Conservation (phyloP, 2,113 vertebrate species). For the Apistogramma diplotaenia region DNA sequence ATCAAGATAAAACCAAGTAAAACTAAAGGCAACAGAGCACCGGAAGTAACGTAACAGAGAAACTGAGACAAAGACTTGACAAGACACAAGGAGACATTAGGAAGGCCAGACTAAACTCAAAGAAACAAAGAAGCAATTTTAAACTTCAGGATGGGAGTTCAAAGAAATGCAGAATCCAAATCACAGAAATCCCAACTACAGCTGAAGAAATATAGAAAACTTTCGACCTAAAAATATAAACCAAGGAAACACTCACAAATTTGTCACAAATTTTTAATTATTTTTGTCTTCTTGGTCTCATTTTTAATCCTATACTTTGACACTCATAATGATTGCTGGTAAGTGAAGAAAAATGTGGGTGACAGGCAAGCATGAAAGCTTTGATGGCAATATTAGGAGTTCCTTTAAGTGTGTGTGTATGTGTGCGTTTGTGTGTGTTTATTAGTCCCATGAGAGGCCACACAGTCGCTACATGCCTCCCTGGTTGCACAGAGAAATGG, state of each 20-base stretch:
- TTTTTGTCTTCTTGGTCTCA: neutral
- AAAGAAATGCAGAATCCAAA: neutral
- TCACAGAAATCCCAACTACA: neutral
- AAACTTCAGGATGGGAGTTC: neutral
- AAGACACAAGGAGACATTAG: neutral
- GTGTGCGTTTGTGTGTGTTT: neutral
- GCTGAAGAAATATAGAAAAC: neutral
- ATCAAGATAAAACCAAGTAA: neutral
- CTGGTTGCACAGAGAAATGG: slow-evolving; percentile 40
- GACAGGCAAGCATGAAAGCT: slow-evolving; percentile 36
- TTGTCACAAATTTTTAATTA: neutral
- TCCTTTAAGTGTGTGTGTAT: neutral
- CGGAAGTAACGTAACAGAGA: too few species aligned
- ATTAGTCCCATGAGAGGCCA: slow-evolving; percentile 53
- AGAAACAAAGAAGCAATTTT: neutral
- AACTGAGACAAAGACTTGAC: neutral
- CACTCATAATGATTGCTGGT: slow-evolving; percentile 16
- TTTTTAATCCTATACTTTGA: neutral
- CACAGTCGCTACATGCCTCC: slow-evolving; percentile 36
- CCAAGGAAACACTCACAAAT: neutral
- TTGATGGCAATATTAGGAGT: slow-evolving; percentile 45
- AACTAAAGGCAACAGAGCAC: neutral
- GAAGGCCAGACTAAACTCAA: neutral
- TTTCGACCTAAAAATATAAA: too few species aligned
- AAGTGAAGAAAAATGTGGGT: slow-evolving; percentile 39